Evolutionary conservation across 2,888 invertebrate species (phyloP), one percentile per base, ranked within the genome.

Genomic region (Rotaria sp.): DNA sequence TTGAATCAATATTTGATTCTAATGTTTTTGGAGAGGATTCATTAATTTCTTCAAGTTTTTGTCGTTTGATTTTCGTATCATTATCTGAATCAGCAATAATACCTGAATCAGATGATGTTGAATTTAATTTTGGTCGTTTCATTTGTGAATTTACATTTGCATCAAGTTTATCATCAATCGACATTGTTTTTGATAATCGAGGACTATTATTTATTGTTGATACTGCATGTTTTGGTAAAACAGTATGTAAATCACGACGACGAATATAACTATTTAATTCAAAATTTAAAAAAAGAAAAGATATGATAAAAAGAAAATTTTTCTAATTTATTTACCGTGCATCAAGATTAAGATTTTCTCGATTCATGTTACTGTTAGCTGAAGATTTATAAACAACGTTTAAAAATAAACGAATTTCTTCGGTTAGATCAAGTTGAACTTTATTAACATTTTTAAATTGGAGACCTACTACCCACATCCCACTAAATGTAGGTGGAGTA

Each of bases 151-250:
- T 38, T 7, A 13, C 1, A 26, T 55, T 55, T 55, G 55, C 4
- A 21, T 67, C 67, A 21, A 30, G 7, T 67, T 67, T 67, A 30
- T 35, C 67, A 1, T 67, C 67, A 0, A 67, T 21, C 8, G 67
- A 67, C 7, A 67, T 35, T 67, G 18, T 21, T 67, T 67, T 67
- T 7, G 30, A 30, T 18, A 67, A 35, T 21, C 92, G 67, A 30
- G 67, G 67, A 67, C n/a, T 67, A 30, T 11, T 30, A 96, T 96
- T 26, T 99, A 92, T 85, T 99, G 92, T 91, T 94, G 87, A 87
- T 91, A 30, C 35, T 4, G 30, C 67, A 67, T 30, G 67, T 30
- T 67, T n/a, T 67, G 67, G 67, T 67, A 67, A 67, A n/a, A 67
- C 24, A 13, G 67, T 67, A 35, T 67, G 35, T 67, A 67, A 67